Evolutionary conservation across 2,113 vertebrate genomes (phyloP).

Genomic region (Toxotes chatareus): DNA sequence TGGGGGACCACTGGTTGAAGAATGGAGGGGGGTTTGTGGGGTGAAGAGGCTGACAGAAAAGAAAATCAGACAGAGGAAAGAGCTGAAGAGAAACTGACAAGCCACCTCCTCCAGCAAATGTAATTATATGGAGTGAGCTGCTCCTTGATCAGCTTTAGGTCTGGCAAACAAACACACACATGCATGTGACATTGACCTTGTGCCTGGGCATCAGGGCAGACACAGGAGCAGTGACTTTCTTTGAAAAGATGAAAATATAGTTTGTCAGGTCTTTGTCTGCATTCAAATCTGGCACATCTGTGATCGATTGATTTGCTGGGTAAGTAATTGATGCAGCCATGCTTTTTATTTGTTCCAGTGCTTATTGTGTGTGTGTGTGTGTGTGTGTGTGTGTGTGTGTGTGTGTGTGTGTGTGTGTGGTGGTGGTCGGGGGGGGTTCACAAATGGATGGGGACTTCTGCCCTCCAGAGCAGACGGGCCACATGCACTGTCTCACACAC

Average conservation of each 20-base stretch:
- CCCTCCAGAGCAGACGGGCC: conserved; percentile 35
- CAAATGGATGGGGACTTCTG: conserved; percentile 31
- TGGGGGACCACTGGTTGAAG: conserved; percentile 39
- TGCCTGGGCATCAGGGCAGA: conserved; percentile 17
- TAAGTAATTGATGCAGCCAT: conserved; percentile 22
- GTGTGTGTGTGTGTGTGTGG: conserved; percentile 17
- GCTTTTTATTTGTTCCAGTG: conserved; percentile 26
- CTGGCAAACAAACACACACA: neutral
- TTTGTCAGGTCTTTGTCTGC: neutral
- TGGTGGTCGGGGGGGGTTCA: neutral
- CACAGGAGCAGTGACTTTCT: neutral
- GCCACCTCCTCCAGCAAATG: conserved; percentile 62
- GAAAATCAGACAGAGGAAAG: conserved; percentile 33
- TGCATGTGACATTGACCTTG: conserved; percentile 49
- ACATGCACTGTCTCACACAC: conserved; percentile 25
- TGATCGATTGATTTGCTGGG: conserved; percentile 7
- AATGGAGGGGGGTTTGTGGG: conserved; percentile 28
- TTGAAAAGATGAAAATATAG: neutral
- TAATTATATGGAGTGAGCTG: conserved; percentile 48
- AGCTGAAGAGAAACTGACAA: conserved; percentile 45
- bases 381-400: neutral
- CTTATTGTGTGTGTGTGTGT: conserved; percentile 19
- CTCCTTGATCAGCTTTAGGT: conserved; percentile 45
- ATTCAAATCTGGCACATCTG: conserved; percentile 16
- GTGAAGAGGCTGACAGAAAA: conserved; percentile 27